These are phyloP conservation scores for Peromyscus polionotus DNA, from an alignment of 2,113 vertebrate genomes.

Conservation along the genomic window DNA sequence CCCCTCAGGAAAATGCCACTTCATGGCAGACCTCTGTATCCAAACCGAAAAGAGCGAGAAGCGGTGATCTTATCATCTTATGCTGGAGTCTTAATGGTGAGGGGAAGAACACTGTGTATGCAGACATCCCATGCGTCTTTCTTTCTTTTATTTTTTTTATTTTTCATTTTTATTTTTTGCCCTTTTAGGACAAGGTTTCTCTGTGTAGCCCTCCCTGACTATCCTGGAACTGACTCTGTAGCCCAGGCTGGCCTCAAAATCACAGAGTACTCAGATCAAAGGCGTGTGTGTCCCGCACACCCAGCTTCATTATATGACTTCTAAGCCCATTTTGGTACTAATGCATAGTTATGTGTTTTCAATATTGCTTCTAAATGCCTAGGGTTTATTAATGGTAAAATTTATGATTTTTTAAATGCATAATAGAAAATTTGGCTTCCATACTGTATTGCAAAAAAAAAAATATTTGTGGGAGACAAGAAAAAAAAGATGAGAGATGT, in stretches of 20 bases:
- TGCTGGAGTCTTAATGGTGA: conserved; percentile 92
- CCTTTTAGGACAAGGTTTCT: not conserved
- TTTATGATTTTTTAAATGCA: not conserved
- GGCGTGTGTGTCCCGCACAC: not conserved
- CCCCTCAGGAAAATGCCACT: conserved; percentile 78
- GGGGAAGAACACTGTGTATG: not conserved
- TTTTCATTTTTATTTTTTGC: not conserved
- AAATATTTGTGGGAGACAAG: conserved; percentile 47
- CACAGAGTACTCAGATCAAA: not conserved
- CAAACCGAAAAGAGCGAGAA: conserved; percentile 88
- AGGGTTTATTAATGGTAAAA: not conserved
- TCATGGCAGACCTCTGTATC: conserved; percentile 78
- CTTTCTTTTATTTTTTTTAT: not conserved
- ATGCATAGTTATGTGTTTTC: conserved; percentile 8
- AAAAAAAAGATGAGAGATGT: not conserved
- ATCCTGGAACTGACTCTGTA: not conserved
- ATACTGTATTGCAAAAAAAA: not conserved
- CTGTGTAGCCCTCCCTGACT: no score
- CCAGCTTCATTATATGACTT: not conserved
- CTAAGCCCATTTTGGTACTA: not conserved
- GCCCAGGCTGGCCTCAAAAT: not conserved
- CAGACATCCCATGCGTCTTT: not conserved
- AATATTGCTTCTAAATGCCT: conserved; percentile 37
- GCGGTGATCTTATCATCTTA: conserved; percentile 95
- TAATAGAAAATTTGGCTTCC: conserved; percentile 39